Percentiles rank a stretch among this genome's conserved stretches.
Conservation (phyloP, 2,888 invertebrate genomes). For the Icerya purchasi region DNA sequence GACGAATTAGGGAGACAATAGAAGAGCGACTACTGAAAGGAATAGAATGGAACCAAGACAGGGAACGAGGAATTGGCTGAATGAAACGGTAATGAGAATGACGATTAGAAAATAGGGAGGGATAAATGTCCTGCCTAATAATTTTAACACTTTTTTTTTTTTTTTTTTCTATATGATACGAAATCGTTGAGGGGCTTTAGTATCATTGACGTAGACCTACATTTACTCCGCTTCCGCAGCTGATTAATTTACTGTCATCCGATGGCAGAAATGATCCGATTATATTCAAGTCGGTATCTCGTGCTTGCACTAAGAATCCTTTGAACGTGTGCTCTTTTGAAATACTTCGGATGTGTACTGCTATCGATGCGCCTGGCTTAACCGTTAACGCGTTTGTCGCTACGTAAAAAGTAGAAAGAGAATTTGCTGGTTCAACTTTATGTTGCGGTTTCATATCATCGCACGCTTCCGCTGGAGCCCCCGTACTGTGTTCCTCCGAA, state of each 20-base stretch:
- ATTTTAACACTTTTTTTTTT: too few relatives aligned
- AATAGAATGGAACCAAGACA: too few relatives aligned
- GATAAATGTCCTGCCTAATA: too few relatives aligned
- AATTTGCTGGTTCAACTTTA: constrained; percentile 18
- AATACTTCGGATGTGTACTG: constrained; percentile 3
- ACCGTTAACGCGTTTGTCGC: constrained; percentile 7
- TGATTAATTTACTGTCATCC: constrained; percentile 28
- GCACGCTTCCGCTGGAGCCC: constrained; percentile 41
- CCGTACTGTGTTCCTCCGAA: constrained; percentile 22
- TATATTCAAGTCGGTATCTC: constrained; percentile 33
- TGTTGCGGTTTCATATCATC: constrained; percentile 45
- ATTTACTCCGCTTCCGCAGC: constrained; percentile 18
- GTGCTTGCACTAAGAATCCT: constrained; percentile 44
- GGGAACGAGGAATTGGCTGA: too few relatives aligned
- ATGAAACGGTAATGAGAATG: too few relatives aligned
- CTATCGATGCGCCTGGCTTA: constrained; percentile 4
- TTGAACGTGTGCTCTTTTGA: constrained; percentile 28
- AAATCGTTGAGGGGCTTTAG: constrained; percentile 1
- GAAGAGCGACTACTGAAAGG: too few relatives aligned
- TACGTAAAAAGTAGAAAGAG: constrained; percentile 7
- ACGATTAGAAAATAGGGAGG: too few relatives aligned
- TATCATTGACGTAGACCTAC: constrained; percentile 23
- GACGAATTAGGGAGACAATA: too few relatives aligned
- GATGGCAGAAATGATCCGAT: constrained; percentile 40
- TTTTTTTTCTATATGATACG: too few relatives aligned